Evolutionary conservation across 2,888 invertebrate genomes (phyloP), one percentile per base, ranked within the genome.

Genomic region (Deilephila elpenor): DNA sequence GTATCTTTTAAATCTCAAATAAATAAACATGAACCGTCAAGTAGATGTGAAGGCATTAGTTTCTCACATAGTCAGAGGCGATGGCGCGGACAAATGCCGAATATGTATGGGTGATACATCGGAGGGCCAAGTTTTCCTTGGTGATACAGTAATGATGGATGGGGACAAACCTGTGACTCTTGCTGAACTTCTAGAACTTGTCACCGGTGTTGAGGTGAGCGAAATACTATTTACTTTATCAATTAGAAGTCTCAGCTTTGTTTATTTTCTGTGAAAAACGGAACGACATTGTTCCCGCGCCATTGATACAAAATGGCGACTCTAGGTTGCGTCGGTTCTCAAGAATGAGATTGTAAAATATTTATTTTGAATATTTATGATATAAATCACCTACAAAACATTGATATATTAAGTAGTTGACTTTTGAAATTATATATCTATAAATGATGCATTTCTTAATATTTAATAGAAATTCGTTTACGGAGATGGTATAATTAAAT

Each of bases 41-140:
- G 89, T 94, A 59, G 91, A 94, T 77, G 82, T 94, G 59, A 94
- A 93, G 77, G 92, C 94, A 7, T 83, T 94, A 74, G 88, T 94
- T 75, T 93, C 94, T n/a, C 94, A 94, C 79, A 91, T 94, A 75
- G 89, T 94, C 37, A 86, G 88, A 75, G 93, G 94, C 76, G 94
- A 94, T 78, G 94, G 94, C 4, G 82, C 85, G 61, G 90, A 94
- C 74, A 91, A 88, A 88, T 94, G 94, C 79, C 86, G 94, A 81
- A 94, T 94, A 79, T 94, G 94, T 77, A 90, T 94, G 92, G 93
- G 94, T 1, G 93, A 93, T 73, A 94, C 94, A 0, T 83, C 89
- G 1, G 92, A 94, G 76, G 94, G 94, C 5, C 93, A 92, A 83
- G 93, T 94, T 37, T 89, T 89, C 77, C 87, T 94, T 59, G 89